These are phyloP conservation scores for Lethocerus indicus DNA, from an alignment of 1,140 invertebrate species.

Conservation along the genomic window DNA sequence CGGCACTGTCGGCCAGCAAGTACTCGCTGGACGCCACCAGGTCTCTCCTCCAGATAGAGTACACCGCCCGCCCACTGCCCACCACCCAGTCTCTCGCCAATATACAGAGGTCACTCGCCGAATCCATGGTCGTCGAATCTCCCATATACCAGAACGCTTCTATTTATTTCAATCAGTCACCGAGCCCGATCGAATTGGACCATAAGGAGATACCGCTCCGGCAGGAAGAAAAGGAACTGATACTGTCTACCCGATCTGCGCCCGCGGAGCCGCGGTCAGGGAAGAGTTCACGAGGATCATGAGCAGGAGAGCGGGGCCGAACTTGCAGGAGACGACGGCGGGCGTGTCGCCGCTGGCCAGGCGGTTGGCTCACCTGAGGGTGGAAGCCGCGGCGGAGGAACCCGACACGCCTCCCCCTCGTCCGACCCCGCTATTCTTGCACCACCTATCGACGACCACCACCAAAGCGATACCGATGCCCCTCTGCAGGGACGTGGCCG, in stretches of 20 bases:
- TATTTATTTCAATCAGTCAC: background rate
- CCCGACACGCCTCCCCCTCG: background rate
- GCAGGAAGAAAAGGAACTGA: constrained; percentile 10
- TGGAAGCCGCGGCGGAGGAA: background rate
- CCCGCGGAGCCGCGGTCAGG: background rate
- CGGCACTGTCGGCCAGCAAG: constrained; percentile 2
- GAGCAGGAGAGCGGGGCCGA: background rate
- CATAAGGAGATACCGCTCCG: constrained; percentile 17
- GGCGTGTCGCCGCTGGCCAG: constrained; percentile 18
- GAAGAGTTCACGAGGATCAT: constrained; percentile 1
- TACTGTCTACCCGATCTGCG: constrained; percentile 8
- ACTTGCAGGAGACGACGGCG: no score
- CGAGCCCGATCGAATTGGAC: constrained; percentile 16
- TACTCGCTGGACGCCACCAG: constrained; percentile 5
- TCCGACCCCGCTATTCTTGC: background rate
- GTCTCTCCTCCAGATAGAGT: constrained; percentile 19
- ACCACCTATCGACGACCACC: no score
- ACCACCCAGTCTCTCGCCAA: constrained; percentile 15
- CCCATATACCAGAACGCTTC: background rate
- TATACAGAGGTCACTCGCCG: no score
- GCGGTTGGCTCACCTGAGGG: constrained; percentile 14
- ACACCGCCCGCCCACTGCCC: constrained; percentile 17
- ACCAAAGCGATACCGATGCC: background rate
- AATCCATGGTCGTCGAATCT: no score
- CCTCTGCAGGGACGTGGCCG: background rate